phyloP scores from a whole-genome alignment of 2,888 invertebrate genomes.

The Lasioglossum morio region DNA sequence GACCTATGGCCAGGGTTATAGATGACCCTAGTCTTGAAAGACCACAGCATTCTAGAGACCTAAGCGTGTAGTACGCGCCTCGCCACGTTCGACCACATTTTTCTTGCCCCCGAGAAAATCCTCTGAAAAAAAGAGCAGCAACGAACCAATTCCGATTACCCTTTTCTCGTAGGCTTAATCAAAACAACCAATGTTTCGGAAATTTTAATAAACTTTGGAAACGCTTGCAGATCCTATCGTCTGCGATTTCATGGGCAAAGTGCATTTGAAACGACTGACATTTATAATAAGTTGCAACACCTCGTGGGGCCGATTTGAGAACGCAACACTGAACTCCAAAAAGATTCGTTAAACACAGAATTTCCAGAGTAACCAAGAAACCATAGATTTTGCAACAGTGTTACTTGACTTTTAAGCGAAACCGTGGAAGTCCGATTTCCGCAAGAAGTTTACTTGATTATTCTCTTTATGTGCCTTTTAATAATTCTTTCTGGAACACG shows the following conservation, averaged over 20 bases:
- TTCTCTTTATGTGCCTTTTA: background rate
- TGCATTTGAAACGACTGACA: background rate
- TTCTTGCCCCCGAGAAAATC: slow-evolving; percentile 38
- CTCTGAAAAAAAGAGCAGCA: slow-evolving; percentile 27
- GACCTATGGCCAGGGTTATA: slow-evolving; percentile 73
- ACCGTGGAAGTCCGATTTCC: background rate
- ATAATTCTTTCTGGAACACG: background rate
- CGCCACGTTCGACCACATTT: slow-evolving; percentile 51
- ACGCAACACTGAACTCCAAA: background rate
- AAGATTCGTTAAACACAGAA: background rate
- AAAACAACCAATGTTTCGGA: background rate
- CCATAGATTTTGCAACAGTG: background rate
- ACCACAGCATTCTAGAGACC: slow-evolving; percentile 43
- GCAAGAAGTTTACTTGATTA: background rate
- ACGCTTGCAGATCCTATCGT: background rate
- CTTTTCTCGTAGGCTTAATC: slow-evolving; percentile 24
- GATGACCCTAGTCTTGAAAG: slow-evolving; percentile 75
- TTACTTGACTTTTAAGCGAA: background rate
- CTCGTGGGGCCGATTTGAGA: background rate
- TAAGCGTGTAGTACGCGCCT: slow-evolving; percentile 43
- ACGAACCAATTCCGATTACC: slow-evolving; percentile 22
- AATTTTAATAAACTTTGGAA: background rate
- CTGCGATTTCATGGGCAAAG: background rate
- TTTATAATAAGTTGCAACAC: background rate
- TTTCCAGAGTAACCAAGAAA: background rate